Evolutionary conservation across 2,797 vertebrate genomes (phyloP), one percentile per base, ranked within the genome.

Genomic region (Lutjanus campechanus): DNA sequence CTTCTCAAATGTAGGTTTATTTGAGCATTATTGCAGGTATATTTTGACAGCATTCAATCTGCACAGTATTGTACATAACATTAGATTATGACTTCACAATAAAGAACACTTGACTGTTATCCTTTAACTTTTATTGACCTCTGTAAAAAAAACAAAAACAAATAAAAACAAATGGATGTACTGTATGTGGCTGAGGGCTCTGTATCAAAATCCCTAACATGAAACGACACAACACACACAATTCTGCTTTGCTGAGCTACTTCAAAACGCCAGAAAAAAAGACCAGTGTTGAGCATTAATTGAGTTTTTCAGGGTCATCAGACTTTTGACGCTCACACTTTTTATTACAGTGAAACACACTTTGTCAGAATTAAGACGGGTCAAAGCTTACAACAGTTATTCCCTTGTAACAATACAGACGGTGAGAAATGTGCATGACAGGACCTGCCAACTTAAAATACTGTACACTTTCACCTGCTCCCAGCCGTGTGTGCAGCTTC

Each of bases 21-120:
- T 84, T 81, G n/a, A 81, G 59, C 19, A 55, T 63, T 85, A 76
- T 72, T 82, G 67, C 71, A 82, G 73, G 67, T 73, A 69, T 47
- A 47, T 50, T 51, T 40, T 66, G 53, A 86, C 70, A 78, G 43
- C 60, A 11, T 83, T 70, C 85, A 56, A 77, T 85, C 72, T 51
- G 76, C 69, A 73, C 77, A 77, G 80, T 85, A 64, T 71, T 93
- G 88, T 90, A 90, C 56, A 87, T 85, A 87, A 67, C 44, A 68
- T 72, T 46, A 61, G 36, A 71, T 60, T n/a, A 53, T 58, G n/a
- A 59, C 44, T 19, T 82, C 47, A 77, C 76, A 91, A 87, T 85
- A 88, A 91, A 89, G 13, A 85, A 79, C 66, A 85, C 50, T 73
- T 81, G 50, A 76, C 41, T 36, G 65, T 81, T 89, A 29, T 60